Conservation (phyloP, 2,113 vertebrate species). For the Pelmatolapia mariae region DNA sequence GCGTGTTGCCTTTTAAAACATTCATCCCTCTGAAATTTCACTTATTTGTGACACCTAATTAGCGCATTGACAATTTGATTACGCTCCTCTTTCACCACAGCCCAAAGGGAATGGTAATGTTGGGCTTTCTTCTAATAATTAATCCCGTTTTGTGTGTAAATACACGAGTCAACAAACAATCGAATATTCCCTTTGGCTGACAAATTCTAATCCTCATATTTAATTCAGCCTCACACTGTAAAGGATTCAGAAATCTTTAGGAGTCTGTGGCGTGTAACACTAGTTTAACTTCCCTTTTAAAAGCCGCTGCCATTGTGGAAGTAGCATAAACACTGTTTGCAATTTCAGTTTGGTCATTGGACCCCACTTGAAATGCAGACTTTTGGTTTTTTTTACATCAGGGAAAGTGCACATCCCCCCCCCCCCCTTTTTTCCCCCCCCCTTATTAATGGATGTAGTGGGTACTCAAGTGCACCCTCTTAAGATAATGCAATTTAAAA, state of each 20-base stretch:
- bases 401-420: not conserved
- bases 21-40: not conserved
- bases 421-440: too few relatives aligned
- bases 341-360: not conserved
- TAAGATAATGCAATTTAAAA: slow-evolving; percentile 37
- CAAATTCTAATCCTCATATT: not conserved
- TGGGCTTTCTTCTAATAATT: not conserved
- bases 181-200: not conserved
- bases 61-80: slow-evolving; percentile 5
- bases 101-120: not conserved
- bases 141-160: not conserved
- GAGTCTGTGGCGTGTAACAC: not conserved
- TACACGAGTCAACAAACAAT: not conserved
- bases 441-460: slow-evolving; percentile 8
- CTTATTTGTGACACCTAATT: slow-evolving; percentile 6
- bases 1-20: not conserved
- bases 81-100: not conserved
- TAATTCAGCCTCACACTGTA: not conserved
- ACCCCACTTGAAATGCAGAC: slow-evolving; percentile 2
- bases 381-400: not conserved
- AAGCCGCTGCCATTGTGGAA: not conserved
- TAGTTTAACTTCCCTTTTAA: not conserved
- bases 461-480: slow-evolving; percentile 6
- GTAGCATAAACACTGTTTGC: not conserved
- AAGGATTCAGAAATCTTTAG: not conserved